Percentiles rank a stretch among this genome's conserved stretches.
Conservation (phyloP, 2,797 vertebrate species). For the Micrastur ruficollis region DNA sequence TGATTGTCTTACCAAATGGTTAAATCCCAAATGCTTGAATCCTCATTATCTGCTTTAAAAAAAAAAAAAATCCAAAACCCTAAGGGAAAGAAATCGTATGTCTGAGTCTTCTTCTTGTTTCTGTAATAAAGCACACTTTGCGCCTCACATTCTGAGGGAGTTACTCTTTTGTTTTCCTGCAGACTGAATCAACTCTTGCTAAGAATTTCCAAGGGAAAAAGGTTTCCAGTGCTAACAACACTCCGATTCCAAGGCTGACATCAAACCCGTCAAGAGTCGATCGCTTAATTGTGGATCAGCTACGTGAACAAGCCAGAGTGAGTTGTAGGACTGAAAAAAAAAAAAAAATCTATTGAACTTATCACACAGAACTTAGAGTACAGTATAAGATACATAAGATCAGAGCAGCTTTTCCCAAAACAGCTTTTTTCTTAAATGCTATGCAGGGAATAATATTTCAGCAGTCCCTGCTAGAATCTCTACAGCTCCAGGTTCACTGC, state of each 20-base stretch:
- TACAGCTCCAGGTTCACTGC: neutral
- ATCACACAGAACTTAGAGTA: neutral
- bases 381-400: neutral
- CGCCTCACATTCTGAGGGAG: neutral
- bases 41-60: neutral
- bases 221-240: conserved; percentile 75
- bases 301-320: conserved; percentile 89
- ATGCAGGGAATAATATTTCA: neutral
- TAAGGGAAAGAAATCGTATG: neutral
- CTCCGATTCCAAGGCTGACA: conserved; percentile 79
- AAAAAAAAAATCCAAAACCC: neutral
- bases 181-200: conserved; percentile 85
- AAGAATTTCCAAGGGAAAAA: conserved; percentile 83
- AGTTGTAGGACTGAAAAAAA: conserved; percentile 48
- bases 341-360: neutral
- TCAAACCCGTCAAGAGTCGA: conserved; percentile 87
- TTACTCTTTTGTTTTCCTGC: conserved; percentile 60
- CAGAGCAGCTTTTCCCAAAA: conserved; percentile 6
- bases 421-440: neutral
- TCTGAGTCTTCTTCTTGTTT: neutral
- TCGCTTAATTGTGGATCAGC: conserved; percentile 87
- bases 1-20: neutral
- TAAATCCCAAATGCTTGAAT: neutral
- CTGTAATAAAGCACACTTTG: neutral
- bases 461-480: neutral